A percentile compares a stretch with the other conserved stretches of the same genome.
Evolutionary conservation across 2,113 vertebrate genomes (phyloP).

Genomic region (Catharus fuscescens): DNA sequence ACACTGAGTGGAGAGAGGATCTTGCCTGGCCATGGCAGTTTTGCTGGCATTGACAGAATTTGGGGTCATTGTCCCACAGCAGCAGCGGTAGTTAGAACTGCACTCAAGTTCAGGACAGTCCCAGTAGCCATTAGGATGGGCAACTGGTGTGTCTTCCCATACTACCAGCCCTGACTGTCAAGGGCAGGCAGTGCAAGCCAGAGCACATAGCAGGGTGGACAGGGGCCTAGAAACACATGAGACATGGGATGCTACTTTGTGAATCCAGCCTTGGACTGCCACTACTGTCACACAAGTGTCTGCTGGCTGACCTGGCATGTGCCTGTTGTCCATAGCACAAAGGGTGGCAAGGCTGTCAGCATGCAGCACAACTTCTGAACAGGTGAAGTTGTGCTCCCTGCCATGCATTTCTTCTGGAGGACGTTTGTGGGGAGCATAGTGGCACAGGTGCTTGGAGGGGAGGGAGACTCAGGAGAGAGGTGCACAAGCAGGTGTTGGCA

Average conservation of each 20-base stretch:
- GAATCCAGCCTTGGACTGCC: background rate
- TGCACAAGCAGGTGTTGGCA: too few relatives aligned
- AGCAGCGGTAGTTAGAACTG: background rate
- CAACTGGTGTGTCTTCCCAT: background rate
- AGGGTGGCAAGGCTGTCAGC: background rate
- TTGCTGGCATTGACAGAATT: background rate
- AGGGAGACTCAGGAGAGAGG: background rate
- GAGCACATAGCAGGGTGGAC: background rate
- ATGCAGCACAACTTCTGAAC: background rate
- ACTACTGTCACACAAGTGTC: background rate
- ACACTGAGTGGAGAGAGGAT: background rate
- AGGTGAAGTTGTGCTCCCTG: background rate
- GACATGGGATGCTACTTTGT: background rate
- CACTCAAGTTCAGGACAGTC: background rate
- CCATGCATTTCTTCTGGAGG: background rate
- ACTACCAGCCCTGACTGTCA: background rate
- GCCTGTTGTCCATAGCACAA: accelerated
- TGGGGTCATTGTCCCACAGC: background rate
- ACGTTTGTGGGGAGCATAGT: too few relatives aligned
- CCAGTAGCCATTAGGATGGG: background rate
- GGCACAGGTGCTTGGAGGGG: background rate
- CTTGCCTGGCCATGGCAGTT: background rate
- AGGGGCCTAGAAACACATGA: background rate
- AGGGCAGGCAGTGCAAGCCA: background rate
- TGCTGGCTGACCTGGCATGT: background rate